phyloP scores from a whole-genome alignment of 92 coral and sea anemone species.

The Bergia puertoricense region DNA sequence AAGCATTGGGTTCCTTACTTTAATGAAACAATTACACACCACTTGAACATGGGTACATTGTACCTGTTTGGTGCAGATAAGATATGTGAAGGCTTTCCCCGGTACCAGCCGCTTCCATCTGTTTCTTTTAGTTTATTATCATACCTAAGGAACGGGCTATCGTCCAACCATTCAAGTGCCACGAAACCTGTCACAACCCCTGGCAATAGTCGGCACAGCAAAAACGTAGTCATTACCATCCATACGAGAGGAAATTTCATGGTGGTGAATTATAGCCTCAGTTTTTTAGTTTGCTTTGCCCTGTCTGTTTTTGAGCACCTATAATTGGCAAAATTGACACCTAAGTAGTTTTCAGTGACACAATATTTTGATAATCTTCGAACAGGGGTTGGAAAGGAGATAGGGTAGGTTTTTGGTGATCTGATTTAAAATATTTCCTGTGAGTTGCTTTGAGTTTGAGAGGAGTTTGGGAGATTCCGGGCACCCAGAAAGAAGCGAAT shows the following conservation, averaged over 20 bases:
- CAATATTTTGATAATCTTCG: not conserved
- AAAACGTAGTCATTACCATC: not conserved
- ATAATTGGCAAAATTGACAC: not conserved
- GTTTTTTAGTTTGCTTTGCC: not conserved
- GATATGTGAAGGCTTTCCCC: constrained; percentile 1
- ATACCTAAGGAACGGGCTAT: not conserved
- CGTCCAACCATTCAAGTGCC: not conserved
- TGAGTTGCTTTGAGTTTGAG: too few relatives aligned
- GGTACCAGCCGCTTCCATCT: not conserved
- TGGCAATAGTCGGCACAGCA: not conserved
- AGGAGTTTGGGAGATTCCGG: too few relatives aligned
- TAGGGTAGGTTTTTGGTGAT: too few relatives aligned
- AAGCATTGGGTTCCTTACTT: constrained; percentile 3
- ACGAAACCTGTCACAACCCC: not conserved
- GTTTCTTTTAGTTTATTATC: not conserved
- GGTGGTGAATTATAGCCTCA: not conserved
- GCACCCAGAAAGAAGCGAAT: too few relatives aligned
- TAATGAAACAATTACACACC: not conserved
- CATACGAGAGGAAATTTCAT: not conserved
- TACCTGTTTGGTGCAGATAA: constrained; percentile 18
- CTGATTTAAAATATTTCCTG: too few relatives aligned
- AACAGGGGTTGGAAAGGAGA: too few relatives aligned
- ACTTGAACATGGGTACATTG: not conserved
- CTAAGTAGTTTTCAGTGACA: not conserved
- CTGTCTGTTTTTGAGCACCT: not conserved